Base-by-base conservation (phyloP, 2,113 vertebrate genomes). In the Semnornis frantzii region DNA sequence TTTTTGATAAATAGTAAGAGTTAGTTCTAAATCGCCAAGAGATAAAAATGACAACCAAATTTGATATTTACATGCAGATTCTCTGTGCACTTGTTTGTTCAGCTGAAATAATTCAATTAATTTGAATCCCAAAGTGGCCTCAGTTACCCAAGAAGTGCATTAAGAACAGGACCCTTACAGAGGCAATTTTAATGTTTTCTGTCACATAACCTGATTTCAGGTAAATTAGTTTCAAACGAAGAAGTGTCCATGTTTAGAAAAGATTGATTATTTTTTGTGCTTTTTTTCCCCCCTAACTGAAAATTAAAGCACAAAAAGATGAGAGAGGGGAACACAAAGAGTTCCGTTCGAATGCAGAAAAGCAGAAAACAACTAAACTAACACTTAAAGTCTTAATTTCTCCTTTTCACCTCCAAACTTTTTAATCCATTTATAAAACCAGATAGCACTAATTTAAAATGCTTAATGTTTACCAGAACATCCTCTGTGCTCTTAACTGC, bases 61-160 rank as follows among this genome's bases (percentile, higher is more conserved):
- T 33, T 24, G 11, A 1, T 39, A 9, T 84, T 90, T 77, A 28
- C 3, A 0, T 19, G 23, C 2, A 2, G n/a, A 5, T 23, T 19
- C 44, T 90, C 39, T 54, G 37, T 52, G 65, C 65, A 57, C 10
- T 11, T 37, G 11, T 70, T 80, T 57, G 31, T 80, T 60, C 46
- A 52, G n/a, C 33, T 17, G 21, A 63, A 82, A 74, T 39, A 9
- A n/a, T n/a, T 50, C 8, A 3, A 71, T 83, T 59, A 33, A 5
- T 63, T 52, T 44, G 18, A n/a, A 58, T 66, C 34, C 17, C 71
- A 76, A 54, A 0, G 0, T 57, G 78, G 48, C n/a, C 11, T 76
- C 33, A 15, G 62, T 8, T 55, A 12, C 57, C 21, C 37, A 31
- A 18, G 10, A 12, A 8, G 58, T 30, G 6, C 16, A 0, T 0